Evolutionary conservation across 2,888 invertebrate genomes (phyloP), one percentile per base, ranked within the genome.

Genomic region (Drosophila prolongata): DNA sequence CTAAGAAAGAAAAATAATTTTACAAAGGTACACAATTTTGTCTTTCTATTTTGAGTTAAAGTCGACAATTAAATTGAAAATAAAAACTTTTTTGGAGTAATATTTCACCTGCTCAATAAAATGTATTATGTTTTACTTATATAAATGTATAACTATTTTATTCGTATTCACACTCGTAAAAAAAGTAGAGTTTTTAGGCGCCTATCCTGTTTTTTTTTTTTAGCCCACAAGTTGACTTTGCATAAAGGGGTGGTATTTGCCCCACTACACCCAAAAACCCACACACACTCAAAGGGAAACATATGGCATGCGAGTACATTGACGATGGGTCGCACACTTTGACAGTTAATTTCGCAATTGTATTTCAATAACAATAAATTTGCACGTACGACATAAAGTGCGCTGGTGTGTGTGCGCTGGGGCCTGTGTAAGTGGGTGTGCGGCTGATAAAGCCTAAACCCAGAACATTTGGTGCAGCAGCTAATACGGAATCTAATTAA

Each of bases 301-400:
- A 87, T 84, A 84, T 83, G 85, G 85, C 81, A 58, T 54, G 72
- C 40, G 46, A 71, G 55, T 80, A 61, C 76, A 82, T 82, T 78
- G 81, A 72, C 87, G 75, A 70, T 78, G 81, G 70, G 55, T 87
- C 83, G 83, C 84, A 84, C 82, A 88, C 89, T 90, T 88, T 89
- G 91, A 90, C 90, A 90, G 90, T 90, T 90, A 90, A 90, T 90
- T 91, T 90, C 87, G 90, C 90, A 91, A 90, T 90, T 90, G 90
- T 90, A 91, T 90, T 90, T 90, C 90, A 90, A 91, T 91, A 90
- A 83, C 90, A 85, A 90, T 90, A 90, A 90, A 91, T 90, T 89
- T 73, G 65, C 78, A 77, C 79, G 78, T 76, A 71, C 75, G 80
- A 85, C 90, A 87, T 85, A 82, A 90, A 84, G 83, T 87, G 81